Evolutionary conservation across 2,888 invertebrate species (phyloP).

Genomic region (Cheilosia variabilis): DNA sequence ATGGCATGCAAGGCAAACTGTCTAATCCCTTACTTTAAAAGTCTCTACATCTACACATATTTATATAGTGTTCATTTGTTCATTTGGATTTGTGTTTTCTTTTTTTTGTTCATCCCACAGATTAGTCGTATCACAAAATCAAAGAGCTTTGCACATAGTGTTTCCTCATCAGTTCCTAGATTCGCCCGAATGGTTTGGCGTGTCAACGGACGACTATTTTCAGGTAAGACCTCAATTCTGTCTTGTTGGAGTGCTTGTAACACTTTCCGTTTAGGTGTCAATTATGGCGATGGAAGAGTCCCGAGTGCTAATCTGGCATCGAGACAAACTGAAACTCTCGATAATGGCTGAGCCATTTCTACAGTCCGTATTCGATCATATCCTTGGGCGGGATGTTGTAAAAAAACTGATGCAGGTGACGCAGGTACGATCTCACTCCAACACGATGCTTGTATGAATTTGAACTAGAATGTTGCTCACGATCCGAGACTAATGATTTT

Average conservation of each 20-base stretch:
- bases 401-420: slow-evolving; percentile 93
- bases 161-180: slow-evolving; percentile 94
- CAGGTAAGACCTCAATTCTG: slow-evolving; percentile 85
- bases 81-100: background rate
- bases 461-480: slow-evolving; percentile 38
- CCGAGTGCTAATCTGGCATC: slow-evolving; percentile 92
- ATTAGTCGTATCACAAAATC: slow-evolving; percentile 93
- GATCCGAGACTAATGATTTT: slow-evolving; percentile 8
- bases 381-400: slow-evolving; percentile 92
- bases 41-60: background rate
- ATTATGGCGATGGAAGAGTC: slow-evolving; percentile 95
- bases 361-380: slow-evolving; percentile 93
- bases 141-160: slow-evolving; percentile 92
- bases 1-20: background rate
- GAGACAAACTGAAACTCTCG: slow-evolving; percentile 92
- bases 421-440: slow-evolving; percentile 79
- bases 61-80: slow-evolving; percentile 2
- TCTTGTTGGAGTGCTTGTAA: background rate
- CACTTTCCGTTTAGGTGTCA: slow-evolving; percentile 87
- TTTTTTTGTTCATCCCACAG: slow-evolving; percentile 83
- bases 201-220: slow-evolving; percentile 93
- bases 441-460: slow-evolving; percentile 23
- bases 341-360: slow-evolving; percentile 93
- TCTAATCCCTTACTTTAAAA: slow-evolving; percentile 17
- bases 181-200: slow-evolving; percentile 95